A percentile compares a stretch with the other conserved stretches of the same genome.
Evolutionary conservation across 1,140 invertebrate genomes (phyloP).

Genomic region (Tetragnatha versicolor): DNA sequence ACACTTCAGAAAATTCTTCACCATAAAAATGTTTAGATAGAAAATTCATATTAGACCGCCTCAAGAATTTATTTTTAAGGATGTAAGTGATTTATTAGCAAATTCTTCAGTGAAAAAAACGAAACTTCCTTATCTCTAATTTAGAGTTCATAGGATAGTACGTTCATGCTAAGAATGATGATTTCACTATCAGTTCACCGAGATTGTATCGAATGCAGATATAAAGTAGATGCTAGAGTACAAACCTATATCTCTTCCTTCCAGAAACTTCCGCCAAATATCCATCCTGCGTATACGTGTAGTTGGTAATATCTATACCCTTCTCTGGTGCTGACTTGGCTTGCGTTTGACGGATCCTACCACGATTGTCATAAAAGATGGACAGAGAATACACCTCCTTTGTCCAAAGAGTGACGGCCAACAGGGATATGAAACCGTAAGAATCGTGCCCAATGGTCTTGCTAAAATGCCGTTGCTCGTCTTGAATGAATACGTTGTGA

Average conservation of each 20-base stretch:
- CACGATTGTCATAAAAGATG: conserved; percentile 76
- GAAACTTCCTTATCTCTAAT: too few species aligned
- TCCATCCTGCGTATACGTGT: conserved; percentile 62
- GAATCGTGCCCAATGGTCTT: conserved; percentile 68
- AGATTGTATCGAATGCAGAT: too few species aligned
- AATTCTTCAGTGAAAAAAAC: too few species aligned
- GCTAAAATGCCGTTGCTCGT: conserved; percentile 56
- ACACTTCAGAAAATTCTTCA: too few species aligned
- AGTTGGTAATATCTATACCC: conserved; percentile 56
- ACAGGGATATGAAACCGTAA: conserved; percentile 80
- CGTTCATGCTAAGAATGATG: too few species aligned
- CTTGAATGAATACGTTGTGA: conserved; percentile 58
- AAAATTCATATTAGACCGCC: too few species aligned
- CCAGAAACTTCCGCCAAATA: conserved; percentile 69
- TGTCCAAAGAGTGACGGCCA: conserved; percentile 58
- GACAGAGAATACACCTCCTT: conserved; percentile 57
- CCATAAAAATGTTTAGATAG: too few species aligned
- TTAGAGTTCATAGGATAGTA: too few species aligned
- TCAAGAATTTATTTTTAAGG: too few species aligned
- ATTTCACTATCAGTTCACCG: too few species aligned
- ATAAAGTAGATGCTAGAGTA: too few species aligned
- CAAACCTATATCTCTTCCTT: conserved; percentile 79
- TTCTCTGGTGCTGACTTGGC: conserved; percentile 53
- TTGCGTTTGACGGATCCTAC: conserved; percentile 69
- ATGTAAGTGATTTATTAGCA: too few species aligned